Conservation (phyloP, 2,888 invertebrate genomes). For the Drosophila monieri region DNA sequence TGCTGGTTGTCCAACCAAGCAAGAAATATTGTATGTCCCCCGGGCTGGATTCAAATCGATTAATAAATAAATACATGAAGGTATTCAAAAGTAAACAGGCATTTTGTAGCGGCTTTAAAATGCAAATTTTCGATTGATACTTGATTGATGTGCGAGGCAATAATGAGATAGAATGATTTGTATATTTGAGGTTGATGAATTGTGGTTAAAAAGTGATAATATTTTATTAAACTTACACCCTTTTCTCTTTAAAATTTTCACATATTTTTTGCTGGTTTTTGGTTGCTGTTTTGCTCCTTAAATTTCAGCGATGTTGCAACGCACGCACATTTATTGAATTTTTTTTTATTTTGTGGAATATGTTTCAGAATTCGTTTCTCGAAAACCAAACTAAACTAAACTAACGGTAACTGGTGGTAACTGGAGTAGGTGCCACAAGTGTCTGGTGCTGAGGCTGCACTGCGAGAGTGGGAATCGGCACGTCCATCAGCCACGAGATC, state of each 20-base stretch:
- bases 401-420: conserved; percentile 3
- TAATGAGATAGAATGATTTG: neutral
- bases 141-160: conserved; percentile 18
- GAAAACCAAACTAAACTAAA: conserved; percentile 41
- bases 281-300: conserved; percentile 20
- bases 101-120: conserved; percentile 43
- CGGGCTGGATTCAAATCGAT: conserved; percentile 44
- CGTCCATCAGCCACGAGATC: conserved; percentile 85
- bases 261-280: conserved; percentile 58
- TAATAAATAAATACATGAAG: conserved; percentile 41
- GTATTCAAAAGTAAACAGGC: conserved; percentile 28
- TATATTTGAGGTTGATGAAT: neutral
- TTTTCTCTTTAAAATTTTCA: conserved; percentile 42
- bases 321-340: conserved; percentile 40
- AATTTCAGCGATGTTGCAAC: conserved; percentile 20
- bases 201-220: neutral
- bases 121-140: conserved; percentile 41
- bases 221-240: conserved; percentile 29
- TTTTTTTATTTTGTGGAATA: neutral
- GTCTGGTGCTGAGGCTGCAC: conserved; percentile 51
- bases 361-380: conserved; percentile 13
- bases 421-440: conserved; percentile 60
- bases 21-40: conserved; percentile 32
- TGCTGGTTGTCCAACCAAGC: conserved; percentile 18
- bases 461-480: conserved; percentile 72